A percentile compares a stretch with the other conserved stretches of the same genome.
phyloP scores from a whole-genome alignment of 2,113 vertebrate species.

The Tetraodon nigroviridis region DNA sequence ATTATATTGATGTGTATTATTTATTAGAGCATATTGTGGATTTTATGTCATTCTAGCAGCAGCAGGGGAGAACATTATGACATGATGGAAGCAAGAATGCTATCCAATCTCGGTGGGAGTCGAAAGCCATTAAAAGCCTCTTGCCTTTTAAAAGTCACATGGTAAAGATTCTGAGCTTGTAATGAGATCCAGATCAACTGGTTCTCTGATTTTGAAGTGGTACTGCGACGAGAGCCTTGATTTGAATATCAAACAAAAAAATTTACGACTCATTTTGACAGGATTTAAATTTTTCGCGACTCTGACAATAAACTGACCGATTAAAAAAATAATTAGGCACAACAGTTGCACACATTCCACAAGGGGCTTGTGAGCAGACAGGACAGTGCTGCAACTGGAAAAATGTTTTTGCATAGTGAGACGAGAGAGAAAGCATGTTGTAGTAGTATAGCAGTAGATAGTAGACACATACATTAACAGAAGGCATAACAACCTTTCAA shows the following conservation, averaged over 20 bases:
- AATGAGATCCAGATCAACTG: conserved; percentile 64
- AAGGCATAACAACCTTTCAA: no score
- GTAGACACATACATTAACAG: no score
- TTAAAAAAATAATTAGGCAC: no score
- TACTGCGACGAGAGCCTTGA: conserved; percentile 11
- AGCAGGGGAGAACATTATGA: conserved; percentile 18
- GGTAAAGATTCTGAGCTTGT: conserved; percentile 56
- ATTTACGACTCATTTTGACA: conserved; percentile 3
- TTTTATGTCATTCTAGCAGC: conserved; percentile 7
- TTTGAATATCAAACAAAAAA: conserved; percentile 17
- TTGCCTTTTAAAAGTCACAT: conserved; percentile 49
- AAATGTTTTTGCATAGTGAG: no score
- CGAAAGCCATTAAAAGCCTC: conserved; percentile 34
- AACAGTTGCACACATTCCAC: no score
- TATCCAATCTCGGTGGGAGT: conserved; percentile 49
- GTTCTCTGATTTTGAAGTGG: conserved; percentile 47
- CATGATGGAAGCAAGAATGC: conserved; percentile 36
- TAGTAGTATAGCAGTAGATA: no score
- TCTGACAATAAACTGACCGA: not conserved
- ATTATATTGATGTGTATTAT: conserved; percentile 6
- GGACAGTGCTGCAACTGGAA: no score
- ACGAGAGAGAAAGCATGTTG: no score
- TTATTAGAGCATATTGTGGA: conserved; percentile 1
- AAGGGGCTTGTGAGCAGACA: no score
- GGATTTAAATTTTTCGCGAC: not conserved